Evolutionary conservation across 2,888 invertebrate genomes (phyloP).

Genomic region (Aleiodes leptofemur): DNA sequence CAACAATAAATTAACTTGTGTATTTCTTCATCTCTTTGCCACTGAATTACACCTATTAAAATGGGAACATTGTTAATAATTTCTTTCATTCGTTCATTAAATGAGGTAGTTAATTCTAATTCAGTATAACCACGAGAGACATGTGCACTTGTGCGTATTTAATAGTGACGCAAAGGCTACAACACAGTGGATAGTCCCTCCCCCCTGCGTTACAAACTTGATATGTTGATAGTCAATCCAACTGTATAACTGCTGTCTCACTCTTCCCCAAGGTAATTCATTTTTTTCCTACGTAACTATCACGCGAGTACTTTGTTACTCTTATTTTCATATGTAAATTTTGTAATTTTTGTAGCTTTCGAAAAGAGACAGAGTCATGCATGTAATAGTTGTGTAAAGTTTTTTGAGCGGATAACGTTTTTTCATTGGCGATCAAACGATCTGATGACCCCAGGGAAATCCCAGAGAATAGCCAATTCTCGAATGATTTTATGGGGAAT

Average conservation of each 20-base stretch:
- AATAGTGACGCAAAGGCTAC: constrained; percentile 21
- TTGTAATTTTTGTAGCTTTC: not conserved
- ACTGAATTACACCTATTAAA: not conserved
- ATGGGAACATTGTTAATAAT: no score
- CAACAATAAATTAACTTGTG: not conserved
- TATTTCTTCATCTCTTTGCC: not conserved
- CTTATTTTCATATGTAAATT: constrained; percentile 47
- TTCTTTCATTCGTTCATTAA: no score
- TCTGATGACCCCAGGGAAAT: not conserved
- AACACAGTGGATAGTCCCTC: not conserved
- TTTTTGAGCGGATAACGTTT: not conserved
- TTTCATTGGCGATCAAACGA: not conserved
- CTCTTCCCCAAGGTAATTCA: not conserved
- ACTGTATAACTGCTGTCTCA: constrained; percentile 20
- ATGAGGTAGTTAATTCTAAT: no score
- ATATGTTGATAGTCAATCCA: not conserved
- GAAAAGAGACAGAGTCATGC: not conserved
- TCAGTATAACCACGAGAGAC: constrained; percentile 2
- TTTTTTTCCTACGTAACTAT: constrained; percentile 25
- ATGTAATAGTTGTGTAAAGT: not conserved
- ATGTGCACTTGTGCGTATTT: constrained; percentile 29
- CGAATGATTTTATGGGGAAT: constrained; percentile 23
- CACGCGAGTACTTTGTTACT: constrained; percentile 46
- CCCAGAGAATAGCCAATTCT: not conserved
- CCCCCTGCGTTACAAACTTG: not conserved